phyloP scores from a whole-genome alignment of 2,113 vertebrate species.

The Ascaphus truei region DNA sequence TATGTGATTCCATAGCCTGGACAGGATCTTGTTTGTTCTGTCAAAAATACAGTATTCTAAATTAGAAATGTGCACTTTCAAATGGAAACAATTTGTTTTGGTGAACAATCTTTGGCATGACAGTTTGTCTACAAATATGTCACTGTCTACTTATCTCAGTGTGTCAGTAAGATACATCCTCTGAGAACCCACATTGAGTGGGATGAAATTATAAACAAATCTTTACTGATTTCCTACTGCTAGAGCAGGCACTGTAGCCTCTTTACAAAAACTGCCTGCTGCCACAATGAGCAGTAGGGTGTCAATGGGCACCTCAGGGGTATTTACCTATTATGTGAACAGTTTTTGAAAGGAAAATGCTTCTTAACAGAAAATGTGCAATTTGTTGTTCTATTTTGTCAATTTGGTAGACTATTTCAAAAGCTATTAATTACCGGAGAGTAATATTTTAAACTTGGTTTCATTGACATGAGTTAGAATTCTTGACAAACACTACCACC shows the following conservation, averaged over 20 bases:
- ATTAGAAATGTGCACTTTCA: not conserved
- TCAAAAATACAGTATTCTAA: no score
- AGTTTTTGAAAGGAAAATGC: no score
- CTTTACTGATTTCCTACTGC: constrained; percentile 41
- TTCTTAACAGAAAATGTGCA: no score
- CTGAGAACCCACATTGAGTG: constrained; percentile 31
- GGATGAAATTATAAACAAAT: constrained; percentile 48
- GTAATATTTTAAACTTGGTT: constrained; percentile 45
- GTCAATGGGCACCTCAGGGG: constrained; percentile 40
- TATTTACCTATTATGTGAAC: no score
- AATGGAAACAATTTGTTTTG: constrained; percentile 60
- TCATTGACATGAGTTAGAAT: constrained; percentile 40
- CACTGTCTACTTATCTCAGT: constrained; percentile 59
- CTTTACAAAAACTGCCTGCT: constrained; percentile 39
- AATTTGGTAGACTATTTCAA: no score
- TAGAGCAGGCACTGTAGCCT: constrained; percentile 34
- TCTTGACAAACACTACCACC: constrained; percentile 39
- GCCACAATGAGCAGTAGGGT: constrained; percentile 43
- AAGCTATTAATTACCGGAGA: constrained; percentile 54
- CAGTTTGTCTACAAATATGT: constrained; percentile 69
- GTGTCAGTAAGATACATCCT: constrained; percentile 56
- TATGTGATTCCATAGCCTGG: no score
- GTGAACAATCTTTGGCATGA: constrained; percentile 56
- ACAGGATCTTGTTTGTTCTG: not conserved
- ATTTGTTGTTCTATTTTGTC: no score